Percentiles rank a stretch among this genome's conserved stretches.
These are phyloP conservation scores for Lates japonicus DNA, from an alignment of 2,797 vertebrate genomes.

Conservation along the genomic window DNA sequence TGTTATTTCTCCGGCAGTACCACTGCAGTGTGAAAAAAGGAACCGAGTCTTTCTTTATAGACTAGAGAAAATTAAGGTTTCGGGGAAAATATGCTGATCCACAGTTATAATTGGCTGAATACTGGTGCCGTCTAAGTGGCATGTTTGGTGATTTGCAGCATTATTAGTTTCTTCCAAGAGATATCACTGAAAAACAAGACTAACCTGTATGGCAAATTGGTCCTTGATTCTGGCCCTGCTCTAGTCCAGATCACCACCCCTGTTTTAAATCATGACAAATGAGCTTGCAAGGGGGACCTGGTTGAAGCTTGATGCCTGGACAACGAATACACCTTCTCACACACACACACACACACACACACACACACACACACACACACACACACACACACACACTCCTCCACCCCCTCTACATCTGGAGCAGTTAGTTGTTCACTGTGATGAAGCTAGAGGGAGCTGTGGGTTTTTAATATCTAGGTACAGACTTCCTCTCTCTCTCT, in stretches of 20 bases:
- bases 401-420: constrained; percentile 39
- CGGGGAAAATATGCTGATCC: constrained; percentile 13
- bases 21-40: constrained; percentile 4
- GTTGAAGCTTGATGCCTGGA: constrained; percentile 41
- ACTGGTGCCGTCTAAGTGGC: constrained; percentile 25
- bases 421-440: constrained; percentile 48
- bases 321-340: constrained; percentile 14
- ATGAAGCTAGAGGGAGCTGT: constrained; percentile 82
- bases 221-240: constrained; percentile 25
- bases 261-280: constrained; percentile 75
- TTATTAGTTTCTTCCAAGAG: constrained; percentile 44
- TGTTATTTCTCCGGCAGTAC: constrained; percentile 36
- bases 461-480: constrained; percentile 62
- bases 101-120: neutral
- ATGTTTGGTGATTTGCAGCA: constrained; percentile 27
- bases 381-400: neutral
- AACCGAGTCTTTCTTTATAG: neutral
- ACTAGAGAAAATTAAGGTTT: neutral
- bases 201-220: constrained; percentile 43
- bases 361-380: constrained; percentile 9
- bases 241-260: constrained; percentile 35
- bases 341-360: neutral
- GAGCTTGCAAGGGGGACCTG: constrained; percentile 38
- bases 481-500: constrained; percentile 19
- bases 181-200: constrained; percentile 26